These are phyloP conservation scores for Omphaloscelis lunosa DNA, from an alignment of 2,888 invertebrate genomes.

Conservation along the genomic window DNA sequence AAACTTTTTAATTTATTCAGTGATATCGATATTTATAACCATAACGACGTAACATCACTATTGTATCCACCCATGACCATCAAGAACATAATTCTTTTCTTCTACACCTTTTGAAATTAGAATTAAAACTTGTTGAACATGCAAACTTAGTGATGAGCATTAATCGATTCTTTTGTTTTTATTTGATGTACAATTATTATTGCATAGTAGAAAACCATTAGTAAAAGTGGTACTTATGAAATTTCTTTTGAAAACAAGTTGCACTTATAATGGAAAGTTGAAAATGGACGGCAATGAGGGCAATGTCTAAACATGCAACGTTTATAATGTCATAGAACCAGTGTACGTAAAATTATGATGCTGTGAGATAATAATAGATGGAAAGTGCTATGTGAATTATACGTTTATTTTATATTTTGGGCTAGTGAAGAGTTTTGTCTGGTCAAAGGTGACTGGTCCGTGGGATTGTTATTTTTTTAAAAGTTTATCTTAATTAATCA, in stretches of 20 bases:
- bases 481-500: background rate
- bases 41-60: constrained; percentile 14
- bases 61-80: background rate
- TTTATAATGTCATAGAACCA: constrained; percentile 20
- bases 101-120: background rate
- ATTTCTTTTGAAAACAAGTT: constrained; percentile 44
- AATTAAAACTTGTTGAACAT: constrained; percentile 8
- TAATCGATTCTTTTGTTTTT: background rate
- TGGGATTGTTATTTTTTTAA: background rate
- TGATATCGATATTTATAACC: background rate
- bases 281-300: constrained; percentile 53
- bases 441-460: constrained; percentile 16
- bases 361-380: constrained; percentile 58
- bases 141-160: background rate
- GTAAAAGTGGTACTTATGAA: constrained; percentile 38
- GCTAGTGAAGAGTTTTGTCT: background rate
- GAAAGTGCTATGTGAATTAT: constrained; percentile 45
- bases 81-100: background rate
- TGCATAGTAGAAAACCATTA: constrained; percentile 1
- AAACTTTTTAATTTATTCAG: background rate
- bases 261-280: constrained; percentile 56
- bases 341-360: constrained; percentile 10
- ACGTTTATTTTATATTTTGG: constrained; percentile 8
- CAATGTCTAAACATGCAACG: constrained; percentile 42
- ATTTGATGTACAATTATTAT: background rate